These are phyloP conservation scores for Lethenteron reissneri DNA, from an alignment of 2,113 vertebrate species.

Conservation along the genomic window DNA sequence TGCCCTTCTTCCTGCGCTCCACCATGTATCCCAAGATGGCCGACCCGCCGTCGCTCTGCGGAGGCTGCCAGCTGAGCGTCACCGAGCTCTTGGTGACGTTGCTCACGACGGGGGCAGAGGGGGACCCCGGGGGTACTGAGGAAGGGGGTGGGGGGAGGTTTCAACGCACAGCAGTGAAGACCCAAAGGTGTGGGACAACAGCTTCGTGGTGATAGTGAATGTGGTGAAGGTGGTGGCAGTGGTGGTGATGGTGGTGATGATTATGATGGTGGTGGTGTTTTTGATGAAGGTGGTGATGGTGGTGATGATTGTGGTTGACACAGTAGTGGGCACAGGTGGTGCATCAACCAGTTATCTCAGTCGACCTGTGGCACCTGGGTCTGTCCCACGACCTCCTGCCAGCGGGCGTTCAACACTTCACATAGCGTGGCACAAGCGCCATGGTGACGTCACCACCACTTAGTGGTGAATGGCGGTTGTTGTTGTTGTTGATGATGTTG, in stretches of 20 bases:
- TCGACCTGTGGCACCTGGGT: too few species aligned
- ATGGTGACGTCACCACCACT: too few species aligned
- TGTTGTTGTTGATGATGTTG: too few species aligned
- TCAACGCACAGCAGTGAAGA: too few species aligned
- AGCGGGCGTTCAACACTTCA: too few species aligned
- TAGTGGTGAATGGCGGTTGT: too few species aligned
- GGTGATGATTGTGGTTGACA: too few species aligned
- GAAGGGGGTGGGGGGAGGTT: neutral
- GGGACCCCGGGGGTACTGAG: constrained; percentile 17
- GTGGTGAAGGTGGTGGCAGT: neutral
- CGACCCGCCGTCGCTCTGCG: constrained; percentile 19
- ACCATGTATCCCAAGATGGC: constrained; percentile 20
- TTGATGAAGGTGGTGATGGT: too few species aligned
- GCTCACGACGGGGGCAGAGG: constrained; percentile 20
- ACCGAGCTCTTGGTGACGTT: constrained; percentile 23
- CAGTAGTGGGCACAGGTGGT: too few species aligned
- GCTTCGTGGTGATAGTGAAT: neutral
- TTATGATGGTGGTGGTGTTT: neutral
- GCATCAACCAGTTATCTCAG: too few species aligned
- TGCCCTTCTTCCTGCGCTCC: constrained; percentile 25
- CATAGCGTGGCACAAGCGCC: too few species aligned
- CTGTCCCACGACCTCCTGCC: too few species aligned
- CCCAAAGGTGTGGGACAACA: neutral
- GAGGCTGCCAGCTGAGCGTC: constrained; percentile 23
- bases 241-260: neutral